Base-by-base conservation (phyloP, 2,797 vertebrate species). In the Otus scops region DNA sequence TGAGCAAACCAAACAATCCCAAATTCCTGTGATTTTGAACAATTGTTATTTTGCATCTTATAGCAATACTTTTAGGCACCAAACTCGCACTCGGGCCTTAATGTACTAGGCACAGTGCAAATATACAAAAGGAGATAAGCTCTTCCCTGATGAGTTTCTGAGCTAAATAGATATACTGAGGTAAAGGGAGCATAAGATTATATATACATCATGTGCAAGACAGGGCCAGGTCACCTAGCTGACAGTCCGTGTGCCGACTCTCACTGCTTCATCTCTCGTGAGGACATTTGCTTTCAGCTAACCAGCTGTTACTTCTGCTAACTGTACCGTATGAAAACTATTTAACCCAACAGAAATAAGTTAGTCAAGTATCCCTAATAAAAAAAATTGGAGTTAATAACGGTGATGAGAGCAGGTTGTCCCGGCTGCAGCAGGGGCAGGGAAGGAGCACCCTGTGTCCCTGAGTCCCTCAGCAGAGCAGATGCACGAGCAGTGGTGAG, bases 231-330 rank as follows among this genome's bases (percentile, higher is more conserved):
- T 91, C 84, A 71, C 26, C 39, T 27, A 9, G 32, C 20, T 78
- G 30, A 34, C 3, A 10, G 28, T 48, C 53, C 0, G 0, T 0
- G 0, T 32, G 47, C 38, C 0, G 0, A 18, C 43, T 71, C 54
- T 38, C 22, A 6, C 38, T 9, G 18, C 51, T 80, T 47, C 64
- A 36, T 51, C 53, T 85, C 71, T 83, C 4, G 2, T n/a, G 48
- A 85, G 23, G 36, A 59, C 1, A 3, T 73, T 80, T 83, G 24
- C n/a, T 89, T 94, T 51, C 69, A 77, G 8, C 60, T 47, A 51
- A 32, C 24, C 74, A 90, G 45, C 43, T 60, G 9, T 61, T 89
- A 28, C 41, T 77, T 80, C 60, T 88, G 41, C 47, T 75, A 45
- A 51, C 68, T 53, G 28, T 51, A 39, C 45, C n/a, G 4, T 56